Base-by-base conservation (phyloP, 2,797 vertebrate species). In the Hoplostethus atlanticus region DNA sequence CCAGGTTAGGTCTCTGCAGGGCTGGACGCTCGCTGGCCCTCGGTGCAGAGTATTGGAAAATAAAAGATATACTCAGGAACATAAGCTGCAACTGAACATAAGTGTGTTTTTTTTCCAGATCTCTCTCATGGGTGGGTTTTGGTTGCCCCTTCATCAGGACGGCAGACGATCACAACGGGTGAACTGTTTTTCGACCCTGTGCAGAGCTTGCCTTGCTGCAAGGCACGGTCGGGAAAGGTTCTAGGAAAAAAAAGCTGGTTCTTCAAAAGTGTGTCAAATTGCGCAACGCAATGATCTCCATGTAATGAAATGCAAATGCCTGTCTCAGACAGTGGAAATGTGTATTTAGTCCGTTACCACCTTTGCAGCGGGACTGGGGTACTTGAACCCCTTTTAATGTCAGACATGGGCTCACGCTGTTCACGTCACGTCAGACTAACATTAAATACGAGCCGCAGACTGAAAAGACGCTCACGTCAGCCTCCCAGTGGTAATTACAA, bases 221-320 rank as follows among this genome's bases (percentile, higher is more conserved):
- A 12, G 40, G 11, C 10, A 12, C 3, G 11, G 40, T 65, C 53
- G 58, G 6, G 17, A 0, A 15, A 16, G 48, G 12, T 58, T 46
- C 44, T 42, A 31, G 28, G 34, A 28, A 21, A 21, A 21, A 21
- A 60, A 71, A 16, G 5, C n/a, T 10, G 1, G 5, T 28, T 83
- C 60, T 63, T 56, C 31, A 48, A 64, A 73, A 50, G 30, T 0
- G 38, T 36, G 74, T 74, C 52, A 71, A 68, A 80, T 71, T 68
- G 70, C 76, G 11, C 56, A 34, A 3, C 13, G 63, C 78, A 46
- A 58, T 31, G 38, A 82, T 83, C 76, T 73, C 68, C 60, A 17
- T 84, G 79, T 87, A 83, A 86, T 82, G 60, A 79, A 52, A 85
- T 84, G 88, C 65, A 87, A 89, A 85, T 83, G 69, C 47, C 53